These are phyloP conservation scores for Ursus arctos DNA, from an alignment of 2,113 vertebrate species.

Conservation along the genomic window DNA sequence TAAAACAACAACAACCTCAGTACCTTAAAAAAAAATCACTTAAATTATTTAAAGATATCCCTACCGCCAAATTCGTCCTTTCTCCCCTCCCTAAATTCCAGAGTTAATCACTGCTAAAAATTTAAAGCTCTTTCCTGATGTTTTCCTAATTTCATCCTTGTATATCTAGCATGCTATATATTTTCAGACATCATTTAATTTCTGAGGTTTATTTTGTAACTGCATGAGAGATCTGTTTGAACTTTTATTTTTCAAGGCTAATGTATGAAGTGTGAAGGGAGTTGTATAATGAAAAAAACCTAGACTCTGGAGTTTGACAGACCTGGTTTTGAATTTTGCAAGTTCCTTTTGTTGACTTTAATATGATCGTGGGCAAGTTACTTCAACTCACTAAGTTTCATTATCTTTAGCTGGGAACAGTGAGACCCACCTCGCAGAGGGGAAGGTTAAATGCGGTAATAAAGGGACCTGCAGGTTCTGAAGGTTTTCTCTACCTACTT, in stretches of 20 bases:
- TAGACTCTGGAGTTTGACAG: background rate
- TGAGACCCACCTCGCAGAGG: background rate
- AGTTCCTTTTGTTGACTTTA: constrained; percentile 3
- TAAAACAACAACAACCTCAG: background rate
- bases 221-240: constrained; percentile 20
- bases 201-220: constrained; percentile 54
- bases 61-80: background rate
- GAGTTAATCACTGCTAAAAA: constrained; percentile 46
- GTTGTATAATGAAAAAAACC: background rate
- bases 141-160: constrained; percentile 11
- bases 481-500: background rate
- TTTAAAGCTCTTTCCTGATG: background rate
- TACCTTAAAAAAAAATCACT: background rate
- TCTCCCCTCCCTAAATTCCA: background rate
- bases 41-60: background rate
- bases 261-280: background rate
- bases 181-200: constrained; percentile 32
- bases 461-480: background rate
- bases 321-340: constrained; percentile 34
- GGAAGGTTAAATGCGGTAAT: background rate
- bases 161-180: background rate
- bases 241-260: constrained; percentile 42
- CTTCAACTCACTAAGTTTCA: constrained; percentile 9
- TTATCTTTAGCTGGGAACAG: constrained; percentile 28
- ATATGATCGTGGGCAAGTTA: background rate